Evolutionary conservation across 2,797 vertebrate genomes (phyloP).

Genomic region (Lagorchestes hirsutus): DNA sequence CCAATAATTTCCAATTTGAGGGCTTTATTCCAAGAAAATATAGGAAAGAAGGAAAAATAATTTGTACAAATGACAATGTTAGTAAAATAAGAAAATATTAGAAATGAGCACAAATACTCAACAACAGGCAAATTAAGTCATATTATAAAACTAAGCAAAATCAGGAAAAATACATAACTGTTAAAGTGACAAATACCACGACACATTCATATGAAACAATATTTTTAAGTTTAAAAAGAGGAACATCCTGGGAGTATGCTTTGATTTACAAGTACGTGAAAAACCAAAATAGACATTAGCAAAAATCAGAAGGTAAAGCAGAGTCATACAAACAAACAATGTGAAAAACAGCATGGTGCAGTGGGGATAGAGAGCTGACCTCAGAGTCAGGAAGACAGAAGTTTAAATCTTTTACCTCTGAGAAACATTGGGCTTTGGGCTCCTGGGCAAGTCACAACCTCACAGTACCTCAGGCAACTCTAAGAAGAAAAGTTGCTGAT

Average conservation of each 20-base stretch:
- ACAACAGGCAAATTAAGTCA: background rate
- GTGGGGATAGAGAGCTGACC: background rate
- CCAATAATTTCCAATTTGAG: background rate
- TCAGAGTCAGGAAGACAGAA: background rate
- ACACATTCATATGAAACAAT: background rate
- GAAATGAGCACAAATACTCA: background rate
- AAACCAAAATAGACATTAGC: background rate
- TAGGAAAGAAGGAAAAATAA: background rate
- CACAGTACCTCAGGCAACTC: background rate
- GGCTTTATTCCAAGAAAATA: background rate
- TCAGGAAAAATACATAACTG: background rate
- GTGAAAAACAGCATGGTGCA: background rate
- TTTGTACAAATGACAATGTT: background rate
- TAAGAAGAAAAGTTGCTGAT: background rate
- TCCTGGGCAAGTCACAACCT: background rate
- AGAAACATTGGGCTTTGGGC: too few relatives aligned
- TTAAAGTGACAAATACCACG: background rate
- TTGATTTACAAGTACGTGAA: background rate
- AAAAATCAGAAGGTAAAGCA: background rate
- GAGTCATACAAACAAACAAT: background rate
- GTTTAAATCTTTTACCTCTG: background rate
- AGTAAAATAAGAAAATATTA: background rate
- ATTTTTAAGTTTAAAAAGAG: background rate
- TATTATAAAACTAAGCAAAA: background rate
- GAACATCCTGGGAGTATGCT: background rate